Evolutionary conservation across 1,140 invertebrate species (phyloP), one percentile per base, ranked within the genome.

Genomic region (Dendrolimus punctatus): DNA sequence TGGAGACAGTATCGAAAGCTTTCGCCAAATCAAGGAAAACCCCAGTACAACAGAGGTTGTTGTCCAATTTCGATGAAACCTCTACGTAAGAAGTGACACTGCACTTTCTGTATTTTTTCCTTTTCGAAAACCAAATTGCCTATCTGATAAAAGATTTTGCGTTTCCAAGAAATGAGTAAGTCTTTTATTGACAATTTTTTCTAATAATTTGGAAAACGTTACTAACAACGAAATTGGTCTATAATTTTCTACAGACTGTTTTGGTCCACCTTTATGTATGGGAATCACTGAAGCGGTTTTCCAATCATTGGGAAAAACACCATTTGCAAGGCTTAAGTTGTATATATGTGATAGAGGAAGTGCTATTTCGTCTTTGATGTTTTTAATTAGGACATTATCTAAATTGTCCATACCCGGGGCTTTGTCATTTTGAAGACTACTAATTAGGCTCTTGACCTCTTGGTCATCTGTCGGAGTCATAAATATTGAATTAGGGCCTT

Each of bases 151-250:
- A 6, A 72, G 23, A 45, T 67, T 56, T 6, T 64, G 51, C 4
- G 46, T 5, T 51, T 59, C 51, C 8, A 71, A 42, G 52, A 61
- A 73, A 38, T 54, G 57, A 8, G 39, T 50, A 2, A 74, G 39
- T 3, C 58, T 42, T 6, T 51, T 67, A 42, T 66, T 70, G 6
- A 76, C 51, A 39, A 70, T 6, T 49, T 68, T 71, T 61, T 80
- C 69, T 5, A 75, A 51, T 39, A 77, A 39, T 65, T 78, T 80
- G 10, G 66, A 64, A 36, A 76, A 51, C 8, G 59, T 46, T 2
- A 58, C 53, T 0, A 68, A 51, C 6, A 68, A 38, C 1, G 56
- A 68, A 23, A 76, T 75, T 6, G 70, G 73, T 49, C 73, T 68
- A 42, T 76, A 74, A 53, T 76, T 76, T 8, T 46, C 47, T 5